Conservation (phyloP, 2,113 vertebrate genomes). For the Xyliphius kryptos region DNA sequence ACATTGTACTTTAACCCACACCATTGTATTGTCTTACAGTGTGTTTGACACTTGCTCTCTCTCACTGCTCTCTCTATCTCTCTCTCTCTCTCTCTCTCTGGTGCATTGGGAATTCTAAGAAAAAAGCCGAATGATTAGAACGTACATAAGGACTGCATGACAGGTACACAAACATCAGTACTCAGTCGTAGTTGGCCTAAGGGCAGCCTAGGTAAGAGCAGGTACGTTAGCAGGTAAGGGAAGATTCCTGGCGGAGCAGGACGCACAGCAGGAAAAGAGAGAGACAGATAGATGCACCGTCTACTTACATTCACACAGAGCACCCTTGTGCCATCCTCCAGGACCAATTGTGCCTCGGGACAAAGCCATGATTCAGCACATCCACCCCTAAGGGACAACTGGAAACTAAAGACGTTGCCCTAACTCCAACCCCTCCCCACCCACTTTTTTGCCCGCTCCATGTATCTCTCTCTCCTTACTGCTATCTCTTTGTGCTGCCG, state of each 20-base stretch:
- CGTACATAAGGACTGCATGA: background rate
- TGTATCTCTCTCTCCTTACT: slow-evolving; percentile 34
- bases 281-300: slow-evolving; percentile 58
- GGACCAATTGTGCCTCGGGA: slow-evolving; percentile 50
- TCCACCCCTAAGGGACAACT: slow-evolving; percentile 57
- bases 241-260: slow-evolving; percentile 41
- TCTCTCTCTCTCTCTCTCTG: too few species aligned
- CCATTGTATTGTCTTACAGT: too few species aligned
- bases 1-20: slow-evolving; percentile 59
- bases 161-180: slow-evolving; percentile 7
- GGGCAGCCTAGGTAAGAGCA: slow-evolving; percentile 24
- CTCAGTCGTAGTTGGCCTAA: slow-evolving; percentile 1
- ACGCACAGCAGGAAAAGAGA: too few species aligned
- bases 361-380: slow-evolving; percentile 68
- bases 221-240: slow-evolving; percentile 17
- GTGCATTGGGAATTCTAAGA: background rate
- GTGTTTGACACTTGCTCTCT: too few species aligned
- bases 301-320: slow-evolving; percentile 56
- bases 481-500: slow-evolving; percentile 44
- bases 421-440: too few species aligned
- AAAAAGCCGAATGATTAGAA: background rate
- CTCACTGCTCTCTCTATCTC: too few species aligned
- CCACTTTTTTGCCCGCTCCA: slow-evolving; percentile 42
- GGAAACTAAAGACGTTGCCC: slow-evolving; percentile 58
- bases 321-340: slow-evolving; percentile 61